Conservation (phyloP, 1,140 invertebrate genomes). For the Drosophila kurseongensis region DNA sequence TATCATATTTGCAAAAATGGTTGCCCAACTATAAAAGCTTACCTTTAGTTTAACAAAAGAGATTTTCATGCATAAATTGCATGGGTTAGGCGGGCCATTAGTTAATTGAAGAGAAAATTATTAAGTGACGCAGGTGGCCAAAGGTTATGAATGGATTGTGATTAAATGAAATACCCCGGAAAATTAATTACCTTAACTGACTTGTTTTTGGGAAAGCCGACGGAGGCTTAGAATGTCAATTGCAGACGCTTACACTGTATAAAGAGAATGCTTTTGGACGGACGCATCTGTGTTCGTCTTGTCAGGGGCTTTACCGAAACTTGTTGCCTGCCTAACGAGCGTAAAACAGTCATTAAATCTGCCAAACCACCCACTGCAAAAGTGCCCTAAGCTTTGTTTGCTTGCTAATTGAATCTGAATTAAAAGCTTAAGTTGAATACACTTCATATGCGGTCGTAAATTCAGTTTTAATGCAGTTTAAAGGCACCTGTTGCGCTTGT, state of each 20-base stretch:
- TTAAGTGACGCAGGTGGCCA: conserved; percentile 24
- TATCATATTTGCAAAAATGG: no score
- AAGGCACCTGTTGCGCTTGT: conserved; percentile 61
- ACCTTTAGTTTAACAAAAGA: background rate
- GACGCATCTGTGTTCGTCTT: conserved; percentile 21
- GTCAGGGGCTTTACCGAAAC: conserved; percentile 14
- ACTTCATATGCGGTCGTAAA: conserved; percentile 30
- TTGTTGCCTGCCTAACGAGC: conserved; percentile 32
- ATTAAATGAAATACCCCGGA: conserved; percentile 19
- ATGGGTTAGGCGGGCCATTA: background rate
- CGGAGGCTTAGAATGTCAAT: conserved; percentile 46
- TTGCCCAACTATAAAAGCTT: background rate
- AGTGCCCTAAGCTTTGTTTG: conserved; percentile 3
- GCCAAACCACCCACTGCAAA: conserved; percentile 6
- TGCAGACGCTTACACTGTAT: conserved; percentile 21
- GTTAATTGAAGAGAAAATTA: conserved; percentile 2
- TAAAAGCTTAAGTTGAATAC: conserved; percentile 15
- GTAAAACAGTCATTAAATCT: conserved; percentile 21
- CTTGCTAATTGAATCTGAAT: conserved; percentile 38
- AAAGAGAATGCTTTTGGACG: conserved; percentile 6
- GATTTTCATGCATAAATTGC: background rate
- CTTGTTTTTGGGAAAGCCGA: conserved; percentile 11
- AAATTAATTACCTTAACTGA: conserved; percentile 43
- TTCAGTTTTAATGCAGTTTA: conserved; percentile 19
- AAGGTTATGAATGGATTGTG: conserved; percentile 11